A percentile compares a stretch with the other conserved stretches of the same genome.
Conservation (phyloP, 2,888 invertebrate genomes). For the Agriotes lineatus region DNA sequence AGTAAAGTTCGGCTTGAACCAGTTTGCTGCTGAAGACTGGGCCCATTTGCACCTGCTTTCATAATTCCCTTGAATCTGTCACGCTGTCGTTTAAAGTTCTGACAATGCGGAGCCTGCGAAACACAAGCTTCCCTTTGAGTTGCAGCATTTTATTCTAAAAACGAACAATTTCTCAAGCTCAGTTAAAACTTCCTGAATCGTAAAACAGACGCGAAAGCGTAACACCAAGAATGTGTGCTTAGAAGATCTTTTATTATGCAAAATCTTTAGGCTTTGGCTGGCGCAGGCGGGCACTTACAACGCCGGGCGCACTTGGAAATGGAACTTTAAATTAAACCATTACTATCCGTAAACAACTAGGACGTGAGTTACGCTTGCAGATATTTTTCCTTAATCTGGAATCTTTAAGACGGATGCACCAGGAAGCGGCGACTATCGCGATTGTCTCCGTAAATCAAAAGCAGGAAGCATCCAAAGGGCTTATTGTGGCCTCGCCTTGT, state of each 20-base stretch:
- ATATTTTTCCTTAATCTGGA: no score
- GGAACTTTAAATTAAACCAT: not conserved
- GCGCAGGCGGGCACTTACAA: constrained; percentile 5
- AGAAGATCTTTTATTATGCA: constrained; percentile 41
- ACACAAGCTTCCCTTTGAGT: constrained; percentile 34
- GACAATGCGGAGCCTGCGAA: constrained; percentile 28
- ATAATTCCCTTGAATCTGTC: constrained; percentile 30
- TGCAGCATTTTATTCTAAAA: constrained; percentile 34
- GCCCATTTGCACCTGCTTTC: constrained; percentile 35
- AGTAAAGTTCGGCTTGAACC: not conserved
- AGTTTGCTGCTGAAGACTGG: not conserved
- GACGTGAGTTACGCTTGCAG: no score
- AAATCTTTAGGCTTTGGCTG: constrained; percentile 46
- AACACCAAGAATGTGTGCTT: constrained; percentile 37
- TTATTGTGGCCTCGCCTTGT: not conserved
- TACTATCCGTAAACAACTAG: no score
- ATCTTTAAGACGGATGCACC: no score
- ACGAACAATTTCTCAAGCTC: constrained; percentile 37
- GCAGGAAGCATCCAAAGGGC: no score
- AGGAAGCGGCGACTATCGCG: no score
- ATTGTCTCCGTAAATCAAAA: no score
- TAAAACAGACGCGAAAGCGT: constrained; percentile 39
- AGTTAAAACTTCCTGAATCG: constrained; percentile 43
- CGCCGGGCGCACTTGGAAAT: constrained; percentile 6
- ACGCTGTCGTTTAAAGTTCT: constrained; percentile 33